These are phyloP conservation scores for Sympetrum striolatum DNA, from an alignment of 2,888 invertebrate genomes.

Conservation along the genomic window DNA sequence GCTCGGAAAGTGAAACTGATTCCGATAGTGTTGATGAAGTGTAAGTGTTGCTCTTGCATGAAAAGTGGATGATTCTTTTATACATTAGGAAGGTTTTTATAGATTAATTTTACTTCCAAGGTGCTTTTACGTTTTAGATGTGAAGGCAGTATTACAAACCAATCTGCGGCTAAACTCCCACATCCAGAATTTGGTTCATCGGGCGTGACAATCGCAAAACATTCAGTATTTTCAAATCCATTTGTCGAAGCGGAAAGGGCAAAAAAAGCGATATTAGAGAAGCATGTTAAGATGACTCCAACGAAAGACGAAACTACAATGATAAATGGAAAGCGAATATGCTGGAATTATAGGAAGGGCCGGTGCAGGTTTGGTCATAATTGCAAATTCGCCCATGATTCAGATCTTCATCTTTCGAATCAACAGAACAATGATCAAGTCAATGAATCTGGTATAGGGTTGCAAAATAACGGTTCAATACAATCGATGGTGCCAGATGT, in stretches of 20 bases:
- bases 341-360: slow-evolving; percentile 92
- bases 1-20: slow-evolving; percentile 63
- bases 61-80: neutral
- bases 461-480: slow-evolving; percentile 59
- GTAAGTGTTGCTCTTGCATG: slow-evolving; percentile 54
- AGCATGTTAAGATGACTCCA: slow-evolving; percentile 90
- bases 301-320: slow-evolving; percentile 74
- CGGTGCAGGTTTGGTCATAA: slow-evolving; percentile 90
- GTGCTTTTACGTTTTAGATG: slow-evolving; percentile 6
- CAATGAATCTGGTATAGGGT: slow-evolving; percentile 57
- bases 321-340: slow-evolving; percentile 87
- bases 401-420: slow-evolving; percentile 70
- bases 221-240: slow-evolving; percentile 87
- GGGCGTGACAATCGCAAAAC: slow-evolving; percentile 63
- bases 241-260: slow-evolving; percentile 85
- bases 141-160: slow-evolving; percentile 52
- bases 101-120: neutral
- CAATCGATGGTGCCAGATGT: slow-evolving; percentile 53
- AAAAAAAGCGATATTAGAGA: slow-evolving; percentile 84
- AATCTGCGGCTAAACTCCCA: slow-evolving; percentile 63
- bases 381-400: slow-evolving; percentile 91
- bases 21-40: slow-evolving; percentile 58
- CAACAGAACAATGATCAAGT: slow-evolving; percentile 28
- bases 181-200: slow-evolving; percentile 66
- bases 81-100: neutral